Conservation (phyloP, 2,888 invertebrate species). For the Cerastis leucographa region DNA sequence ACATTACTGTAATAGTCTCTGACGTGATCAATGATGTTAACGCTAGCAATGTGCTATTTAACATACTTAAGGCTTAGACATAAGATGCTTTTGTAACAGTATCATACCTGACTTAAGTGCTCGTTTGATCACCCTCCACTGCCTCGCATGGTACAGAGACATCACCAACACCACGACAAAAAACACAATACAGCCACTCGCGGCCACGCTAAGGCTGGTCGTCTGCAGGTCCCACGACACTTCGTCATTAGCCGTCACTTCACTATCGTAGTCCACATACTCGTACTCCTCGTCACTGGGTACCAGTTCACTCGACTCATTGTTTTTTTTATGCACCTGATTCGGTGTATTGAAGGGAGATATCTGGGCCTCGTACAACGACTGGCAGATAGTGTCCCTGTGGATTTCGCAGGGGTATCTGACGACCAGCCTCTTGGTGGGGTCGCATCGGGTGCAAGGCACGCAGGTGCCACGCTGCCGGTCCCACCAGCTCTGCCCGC, state of each 20-base stretch:
- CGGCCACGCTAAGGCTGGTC: slow-evolving; percentile 93
- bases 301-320: slow-evolving; percentile 75
- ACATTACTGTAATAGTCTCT: slow-evolving; percentile 21
- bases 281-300: slow-evolving; percentile 86
- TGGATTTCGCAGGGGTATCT: slow-evolving; percentile 94
- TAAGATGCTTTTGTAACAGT: neutral
- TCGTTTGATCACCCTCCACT: slow-evolving; percentile 95
- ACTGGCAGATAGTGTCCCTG: slow-evolving; percentile 94
- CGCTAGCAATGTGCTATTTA: slow-evolving; percentile 3
- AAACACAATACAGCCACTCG: slow-evolving; percentile 94
- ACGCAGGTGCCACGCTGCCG: slow-evolving; percentile 91
- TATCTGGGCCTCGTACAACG: slow-evolving; percentile 92
- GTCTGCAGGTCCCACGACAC: slow-evolving; percentile 94
- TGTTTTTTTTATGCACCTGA: slow-evolving; percentile 72
- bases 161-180: slow-evolving; percentile 94
- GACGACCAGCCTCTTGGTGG: slow-evolving; percentile 90
- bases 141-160: slow-evolving; percentile 94
- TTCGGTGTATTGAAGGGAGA: slow-evolving; percentile 89
- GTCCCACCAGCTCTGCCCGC: slow-evolving; percentile 93
- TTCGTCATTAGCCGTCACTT: slow-evolving; percentile 81
- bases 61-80: neutral
- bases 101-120: slow-evolving; percentile 94
- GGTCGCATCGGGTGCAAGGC: slow-evolving; percentile 93
- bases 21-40: slow-evolving; percentile 21
- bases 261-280: slow-evolving; percentile 85